Conservation (phyloP, 2,888 invertebrate genomes). For the Cylindroiulus punctatus region DNA sequence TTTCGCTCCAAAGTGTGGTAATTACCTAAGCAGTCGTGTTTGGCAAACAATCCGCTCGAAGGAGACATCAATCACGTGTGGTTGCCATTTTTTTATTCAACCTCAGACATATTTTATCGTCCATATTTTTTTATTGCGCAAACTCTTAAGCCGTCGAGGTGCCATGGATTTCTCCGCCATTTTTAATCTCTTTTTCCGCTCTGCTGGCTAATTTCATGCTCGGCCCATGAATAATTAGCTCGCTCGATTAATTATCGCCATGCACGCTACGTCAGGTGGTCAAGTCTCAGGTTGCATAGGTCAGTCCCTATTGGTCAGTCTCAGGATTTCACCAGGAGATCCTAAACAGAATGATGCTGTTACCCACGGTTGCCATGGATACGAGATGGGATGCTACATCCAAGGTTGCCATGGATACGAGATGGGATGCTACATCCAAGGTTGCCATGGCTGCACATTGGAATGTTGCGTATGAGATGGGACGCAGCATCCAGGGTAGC, state of each 20-base stretch:
- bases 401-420: not conserved
- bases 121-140: not conserved
- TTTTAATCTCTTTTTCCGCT: not conserved
- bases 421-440: not conserved
- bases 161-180: conserved; percentile 14
- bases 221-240: not conserved
- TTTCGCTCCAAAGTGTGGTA: conserved; percentile 26
- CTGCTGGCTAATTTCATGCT: not conserved
- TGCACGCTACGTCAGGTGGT: not conserved
- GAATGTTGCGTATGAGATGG: not conserved
- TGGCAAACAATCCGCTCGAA: conserved; percentile 26
- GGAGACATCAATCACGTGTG: conserved; percentile 32
- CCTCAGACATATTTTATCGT: not conserved
- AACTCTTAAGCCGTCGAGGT: conserved; percentile 13
- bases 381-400: not conserved
- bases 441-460: not conserved
- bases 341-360: not conserved
- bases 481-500: not conserved
- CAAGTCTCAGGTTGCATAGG: too few species aligned
- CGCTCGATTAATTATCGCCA: conserved; percentile 12
- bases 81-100: not conserved
- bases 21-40: conserved; percentile 32
- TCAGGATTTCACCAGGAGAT: not conserved
- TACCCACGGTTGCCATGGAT: not conserved
- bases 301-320: conserved; percentile 12